phyloP scores from a whole-genome alignment of 2,797 vertebrate species.

The Molothrus ater region DNA sequence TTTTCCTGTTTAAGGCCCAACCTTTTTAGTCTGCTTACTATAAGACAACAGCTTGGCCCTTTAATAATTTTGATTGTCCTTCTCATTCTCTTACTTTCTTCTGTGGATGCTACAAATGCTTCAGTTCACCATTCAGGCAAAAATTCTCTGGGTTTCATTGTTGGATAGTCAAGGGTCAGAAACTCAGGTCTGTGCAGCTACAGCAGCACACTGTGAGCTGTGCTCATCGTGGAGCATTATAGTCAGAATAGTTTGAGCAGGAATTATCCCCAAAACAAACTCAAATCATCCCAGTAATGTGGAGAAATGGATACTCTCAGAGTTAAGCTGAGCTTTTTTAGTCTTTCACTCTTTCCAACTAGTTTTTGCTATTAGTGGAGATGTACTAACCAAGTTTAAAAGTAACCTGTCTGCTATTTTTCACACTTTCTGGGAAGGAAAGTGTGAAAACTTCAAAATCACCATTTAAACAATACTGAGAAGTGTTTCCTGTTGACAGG shows the following conservation, averaged over 20 bases:
- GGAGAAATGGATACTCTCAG: background rate
- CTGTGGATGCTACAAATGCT: background rate
- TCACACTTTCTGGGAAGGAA: background rate
- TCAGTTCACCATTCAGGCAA: background rate
- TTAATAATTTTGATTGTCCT: background rate
- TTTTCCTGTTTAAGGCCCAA: slow-evolving; percentile 31
- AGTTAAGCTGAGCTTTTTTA: background rate
- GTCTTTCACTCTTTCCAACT: background rate
- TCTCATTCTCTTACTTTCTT: background rate
- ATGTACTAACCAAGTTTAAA: background rate
- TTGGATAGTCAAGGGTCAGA: background rate
- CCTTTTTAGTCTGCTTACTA: background rate
- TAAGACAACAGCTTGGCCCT: background rate
- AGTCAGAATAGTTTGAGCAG: background rate
- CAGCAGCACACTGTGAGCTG: background rate
- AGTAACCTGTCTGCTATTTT: background rate
- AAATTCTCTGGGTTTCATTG: background rate
- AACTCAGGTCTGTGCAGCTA: background rate
- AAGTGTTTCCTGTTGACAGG: background rate
- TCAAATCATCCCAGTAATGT: background rate
- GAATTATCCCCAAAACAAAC: background rate
- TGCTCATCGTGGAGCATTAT: background rate
- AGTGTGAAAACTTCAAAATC: background rate
- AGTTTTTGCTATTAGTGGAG: background rate
- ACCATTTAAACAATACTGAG: background rate